These are phyloP conservation scores for Latrodectus hesperus DNA, from an alignment of 2,888 invertebrate species.

Conservation along the genomic window DNA sequence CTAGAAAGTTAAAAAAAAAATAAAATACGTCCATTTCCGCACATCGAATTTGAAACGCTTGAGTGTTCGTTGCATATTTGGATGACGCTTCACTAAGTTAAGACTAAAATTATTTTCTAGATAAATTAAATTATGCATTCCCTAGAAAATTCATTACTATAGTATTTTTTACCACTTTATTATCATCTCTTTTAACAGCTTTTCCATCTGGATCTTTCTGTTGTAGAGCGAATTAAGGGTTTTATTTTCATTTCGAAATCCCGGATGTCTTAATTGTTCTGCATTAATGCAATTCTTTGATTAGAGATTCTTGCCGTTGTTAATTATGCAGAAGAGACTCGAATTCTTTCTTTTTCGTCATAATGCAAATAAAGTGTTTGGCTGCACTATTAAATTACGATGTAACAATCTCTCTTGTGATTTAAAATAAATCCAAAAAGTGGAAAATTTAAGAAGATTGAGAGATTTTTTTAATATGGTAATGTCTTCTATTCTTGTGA, in stretches of 20 bases:
- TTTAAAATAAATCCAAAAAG: no score
- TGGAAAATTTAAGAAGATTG: no score
- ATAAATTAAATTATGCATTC: slow-evolving; percentile 62
- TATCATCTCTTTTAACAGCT: slow-evolving; percentile 10
- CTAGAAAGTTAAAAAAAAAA: slow-evolving; percentile 1
- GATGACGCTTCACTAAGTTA: slow-evolving; percentile 46
- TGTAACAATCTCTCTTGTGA: no score
- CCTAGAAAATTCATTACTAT: slow-evolving; percentile 49
- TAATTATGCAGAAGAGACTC: no score
- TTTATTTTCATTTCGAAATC: slow-evolving; percentile 20
- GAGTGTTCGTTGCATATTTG: slow-evolving; percentile 32
- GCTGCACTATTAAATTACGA: no score
- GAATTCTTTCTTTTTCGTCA: no score
- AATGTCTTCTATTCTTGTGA: no score
- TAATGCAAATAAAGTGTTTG: no score
- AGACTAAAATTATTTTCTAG: slow-evolving; percentile 45
- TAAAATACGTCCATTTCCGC: slow-evolving; percentile 27
- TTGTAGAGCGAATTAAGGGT: neutral
- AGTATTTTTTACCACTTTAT: neutral
- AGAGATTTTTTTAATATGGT: no score
- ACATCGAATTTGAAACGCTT: slow-evolving; percentile 26
- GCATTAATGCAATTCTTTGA: no score
- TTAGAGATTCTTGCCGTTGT: no score
- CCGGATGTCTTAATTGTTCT: no score
- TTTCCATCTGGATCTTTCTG: neutral